Base-by-base conservation (phyloP, 2,797 vertebrate species). In the Melanotaenia boesemani region DNA sequence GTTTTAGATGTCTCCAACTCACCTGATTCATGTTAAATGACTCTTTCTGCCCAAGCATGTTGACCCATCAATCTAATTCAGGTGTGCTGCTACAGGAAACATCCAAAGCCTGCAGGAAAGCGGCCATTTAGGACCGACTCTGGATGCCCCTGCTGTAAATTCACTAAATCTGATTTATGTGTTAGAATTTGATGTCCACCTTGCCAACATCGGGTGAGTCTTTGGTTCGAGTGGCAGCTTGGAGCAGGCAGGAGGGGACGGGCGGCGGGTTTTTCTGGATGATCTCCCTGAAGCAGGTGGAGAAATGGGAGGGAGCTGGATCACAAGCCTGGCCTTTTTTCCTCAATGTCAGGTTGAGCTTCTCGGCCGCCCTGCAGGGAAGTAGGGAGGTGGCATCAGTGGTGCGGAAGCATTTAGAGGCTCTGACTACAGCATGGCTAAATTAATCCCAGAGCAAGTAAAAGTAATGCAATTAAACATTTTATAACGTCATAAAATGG, bases 271-370 rank as follows among this genome's bases (percentile, higher is more conserved):
- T 96, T 59, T 93, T 94, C 92, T 97, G 97, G 87, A 99, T 93
- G 54, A 98, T 94, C 26, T 94, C 95, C 46, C 96, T 96, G 95
- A 99, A 99, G 92, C 96, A 97, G 84, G 97, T 98, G 82, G 96
- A 92, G 80, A 95, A 94, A 67, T 94, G 95, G n/a, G 95, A 94
- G 9, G 94, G 92, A 85, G 95, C 92, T 0, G 94, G 80, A 60
- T 95, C 95, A 16, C 96, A 95, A 26, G 94, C 93, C 61, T 96
- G 96, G 93, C 96, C 97, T 91, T 97, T 98, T 86, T 91, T 95
- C 92, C 97, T 98, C 61, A 96, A 93, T 26, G 96, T 97, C 74
- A 98, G 93, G 73, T 97, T 99, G 91, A 99, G 90, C 92, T 99
- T 99, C 93, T 99, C 98, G 44, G 97, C 97, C 4, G 98, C 98